phyloP scores from a whole-genome alignment of 2,113 vertebrate species.

The Morone chrysops region DNA sequence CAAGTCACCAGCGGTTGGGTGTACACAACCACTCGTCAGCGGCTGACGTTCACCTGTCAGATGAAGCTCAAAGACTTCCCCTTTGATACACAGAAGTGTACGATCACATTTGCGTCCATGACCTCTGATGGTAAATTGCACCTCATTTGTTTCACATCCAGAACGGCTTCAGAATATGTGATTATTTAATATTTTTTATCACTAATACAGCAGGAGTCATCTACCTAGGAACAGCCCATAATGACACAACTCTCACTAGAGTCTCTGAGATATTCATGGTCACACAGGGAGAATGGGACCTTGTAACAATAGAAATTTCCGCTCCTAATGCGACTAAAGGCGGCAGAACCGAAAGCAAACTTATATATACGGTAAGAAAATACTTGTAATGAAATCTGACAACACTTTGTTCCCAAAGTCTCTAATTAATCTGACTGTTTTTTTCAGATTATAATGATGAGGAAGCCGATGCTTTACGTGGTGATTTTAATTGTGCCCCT shows the following conservation, averaged over 20 bases:
- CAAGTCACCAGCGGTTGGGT: not conserved
- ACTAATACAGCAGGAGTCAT: not conserved
- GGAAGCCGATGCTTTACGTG: constrained; percentile 83
- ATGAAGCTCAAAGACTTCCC: constrained; percentile 69
- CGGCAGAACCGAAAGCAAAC: accelerated
- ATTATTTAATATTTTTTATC: not conserved
- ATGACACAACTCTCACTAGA: accelerated
- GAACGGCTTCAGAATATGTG: not conserved
- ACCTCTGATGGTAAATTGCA: not conserved
- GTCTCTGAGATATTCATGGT: constrained; percentile 12
- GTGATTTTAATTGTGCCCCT: constrained; percentile 85
- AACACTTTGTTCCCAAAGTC: not conserved
- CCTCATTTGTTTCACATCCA: not conserved
- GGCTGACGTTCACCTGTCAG: constrained; percentile 65
- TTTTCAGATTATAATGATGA: constrained; percentile 78
- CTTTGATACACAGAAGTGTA: constrained; percentile 64
- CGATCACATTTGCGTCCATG: constrained; percentile 52
- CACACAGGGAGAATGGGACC: constrained; percentile 73
- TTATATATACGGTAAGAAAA: constrained; percentile 41
- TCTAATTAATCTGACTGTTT: not conserved
- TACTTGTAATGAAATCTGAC: not conserved
- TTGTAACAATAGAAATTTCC: constrained; percentile 1
- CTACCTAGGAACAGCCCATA: accelerated
- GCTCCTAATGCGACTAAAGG: accelerated
- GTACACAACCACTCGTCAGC: accelerated